Evolutionary conservation across 1,140 invertebrate species (phyloP).

Genomic region (Acyrthosiphon pisum): DNA sequence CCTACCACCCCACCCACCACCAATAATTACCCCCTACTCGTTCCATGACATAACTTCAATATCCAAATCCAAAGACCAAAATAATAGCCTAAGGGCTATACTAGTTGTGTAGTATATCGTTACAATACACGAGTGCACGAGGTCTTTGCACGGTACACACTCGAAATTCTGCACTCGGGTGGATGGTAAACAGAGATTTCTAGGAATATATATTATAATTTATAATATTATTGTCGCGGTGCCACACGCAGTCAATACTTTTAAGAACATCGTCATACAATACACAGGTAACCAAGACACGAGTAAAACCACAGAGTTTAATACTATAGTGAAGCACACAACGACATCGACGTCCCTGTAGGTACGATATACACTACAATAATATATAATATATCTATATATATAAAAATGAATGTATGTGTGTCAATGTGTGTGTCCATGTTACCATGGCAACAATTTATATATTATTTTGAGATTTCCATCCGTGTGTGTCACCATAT

Average conservation of each 20-base stretch:
- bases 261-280: conserved; percentile 34
- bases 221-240: background rate
- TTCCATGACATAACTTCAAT: background rate
- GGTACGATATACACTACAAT: no score
- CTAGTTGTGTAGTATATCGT: background rate
- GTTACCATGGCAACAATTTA: no score
- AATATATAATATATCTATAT: no score
- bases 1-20: background rate
- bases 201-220: conserved; percentile 10
- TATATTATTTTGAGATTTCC: no score
- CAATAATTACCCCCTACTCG: background rate
- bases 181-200: conserved; percentile 10
- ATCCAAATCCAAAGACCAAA: background rate
- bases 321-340: background rate
- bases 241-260: background rate
- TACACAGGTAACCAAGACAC: background rate
- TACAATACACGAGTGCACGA: no score
- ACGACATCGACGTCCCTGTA: background rate
- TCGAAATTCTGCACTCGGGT: background rate
- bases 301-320: background rate
- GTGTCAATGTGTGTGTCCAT: no score
- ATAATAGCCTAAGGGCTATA: background rate
- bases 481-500: no score
- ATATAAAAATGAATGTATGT: no score
- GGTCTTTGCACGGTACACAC: background rate